Conservation (phyloP, 2,113 vertebrate genomes). For the Cottus gobio region DNA sequence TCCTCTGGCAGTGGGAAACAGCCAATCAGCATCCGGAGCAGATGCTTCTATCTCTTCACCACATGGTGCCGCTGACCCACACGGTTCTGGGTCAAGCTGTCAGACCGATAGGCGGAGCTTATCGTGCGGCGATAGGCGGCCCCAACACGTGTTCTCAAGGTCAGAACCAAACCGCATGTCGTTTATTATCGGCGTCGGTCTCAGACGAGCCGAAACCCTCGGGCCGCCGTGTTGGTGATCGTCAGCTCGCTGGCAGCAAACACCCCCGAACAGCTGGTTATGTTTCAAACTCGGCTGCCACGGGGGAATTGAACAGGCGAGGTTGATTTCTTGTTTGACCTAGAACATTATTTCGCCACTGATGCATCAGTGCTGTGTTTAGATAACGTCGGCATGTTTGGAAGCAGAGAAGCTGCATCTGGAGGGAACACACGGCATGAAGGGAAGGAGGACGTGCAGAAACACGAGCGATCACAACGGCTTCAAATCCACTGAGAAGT, state of each 20-base stretch:
- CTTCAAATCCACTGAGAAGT: too few species aligned
- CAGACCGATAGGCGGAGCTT: constrained; percentile 35
- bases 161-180: constrained; percentile 22
- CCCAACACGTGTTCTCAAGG: constrained; percentile 44
- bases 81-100: constrained; percentile 48
- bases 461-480: neutral
- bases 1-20: constrained; percentile 20
- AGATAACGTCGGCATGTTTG: constrained; percentile 43
- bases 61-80: constrained; percentile 36
- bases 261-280: constrained; percentile 50
- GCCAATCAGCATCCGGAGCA: constrained; percentile 23
- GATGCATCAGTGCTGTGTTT: constrained; percentile 41
- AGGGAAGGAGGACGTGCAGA: neutral
- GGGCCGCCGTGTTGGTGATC: neutral
- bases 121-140: constrained; percentile 31
- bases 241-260: constrained; percentile 10
- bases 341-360: constrained; percentile 20
- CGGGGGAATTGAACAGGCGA: constrained; percentile 25
- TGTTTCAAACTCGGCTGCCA: constrained; percentile 42
- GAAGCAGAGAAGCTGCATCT: constrained; percentile 34
- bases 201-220: neutral
- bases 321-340: constrained; percentile 23
- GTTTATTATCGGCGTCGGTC: neutral
- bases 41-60: constrained; percentile 26
- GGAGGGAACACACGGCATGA: constrained; percentile 3